phyloP scores from a whole-genome alignment of 2,113 vertebrate genomes.

The Neopipo cinnamomea region DNA sequence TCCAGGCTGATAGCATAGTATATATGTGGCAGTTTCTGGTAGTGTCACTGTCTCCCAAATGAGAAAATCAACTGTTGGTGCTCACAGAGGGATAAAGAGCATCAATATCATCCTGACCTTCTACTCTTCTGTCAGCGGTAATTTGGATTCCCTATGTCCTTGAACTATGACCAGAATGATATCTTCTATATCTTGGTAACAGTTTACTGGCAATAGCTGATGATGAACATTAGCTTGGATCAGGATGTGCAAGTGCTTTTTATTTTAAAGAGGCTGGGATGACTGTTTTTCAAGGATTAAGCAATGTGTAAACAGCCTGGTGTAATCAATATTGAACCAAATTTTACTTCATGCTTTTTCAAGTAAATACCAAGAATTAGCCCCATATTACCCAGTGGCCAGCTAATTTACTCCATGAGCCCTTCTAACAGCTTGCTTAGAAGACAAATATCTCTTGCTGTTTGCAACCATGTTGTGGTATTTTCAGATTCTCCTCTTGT shows the following conservation, averaged over 20 bases:
- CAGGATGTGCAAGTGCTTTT: neutral
- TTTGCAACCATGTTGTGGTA: neutral
- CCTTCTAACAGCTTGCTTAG: neutral
- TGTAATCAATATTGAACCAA: neutral
- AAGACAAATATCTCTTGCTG: neutral
- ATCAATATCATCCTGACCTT: fast-evolving
- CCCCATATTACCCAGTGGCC: fast-evolving
- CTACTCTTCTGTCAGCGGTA: neutral
- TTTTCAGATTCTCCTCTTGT: neutral
- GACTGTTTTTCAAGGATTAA: neutral
- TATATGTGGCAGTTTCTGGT: neutral
- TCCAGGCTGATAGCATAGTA: neutral
- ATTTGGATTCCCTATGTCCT: neutral
- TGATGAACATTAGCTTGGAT: neutral
- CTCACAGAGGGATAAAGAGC: neutral
- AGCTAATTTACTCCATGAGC: neutral
- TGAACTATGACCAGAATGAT: neutral
- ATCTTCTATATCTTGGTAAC: neutral
- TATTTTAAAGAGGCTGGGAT: neutral
- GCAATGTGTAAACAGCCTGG: neutral
- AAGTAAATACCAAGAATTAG: neutral
- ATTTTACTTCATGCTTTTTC: neutral
- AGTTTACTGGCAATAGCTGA: neutral
- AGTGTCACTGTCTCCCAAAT: too few species aligned
- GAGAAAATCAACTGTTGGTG: neutral